Conservation (phyloP, 2,888 invertebrate genomes). For the Ophion costatus region DNA sequence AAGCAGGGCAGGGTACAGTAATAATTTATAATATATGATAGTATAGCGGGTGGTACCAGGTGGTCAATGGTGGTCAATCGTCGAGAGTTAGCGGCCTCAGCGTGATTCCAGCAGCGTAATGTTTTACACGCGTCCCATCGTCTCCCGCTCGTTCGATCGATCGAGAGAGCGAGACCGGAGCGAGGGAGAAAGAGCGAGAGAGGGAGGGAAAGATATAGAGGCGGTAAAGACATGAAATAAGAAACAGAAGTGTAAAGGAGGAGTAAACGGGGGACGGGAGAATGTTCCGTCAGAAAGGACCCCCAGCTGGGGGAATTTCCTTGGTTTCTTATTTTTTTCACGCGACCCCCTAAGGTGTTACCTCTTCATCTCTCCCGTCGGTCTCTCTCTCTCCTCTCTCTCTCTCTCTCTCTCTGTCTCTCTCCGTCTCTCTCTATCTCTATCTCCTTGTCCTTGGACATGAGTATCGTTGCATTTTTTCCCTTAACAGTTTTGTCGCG, state of each 20-base stretch:
- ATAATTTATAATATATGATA: constrained; percentile 63
- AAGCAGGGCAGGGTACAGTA: constrained; percentile 66
- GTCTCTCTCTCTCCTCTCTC: constrained; percentile 42
- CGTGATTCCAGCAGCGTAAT: constrained; percentile 61
- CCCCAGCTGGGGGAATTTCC: constrained; percentile 77
- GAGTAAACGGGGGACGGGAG: constrained; percentile 44
- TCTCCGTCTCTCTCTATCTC: not conserved
- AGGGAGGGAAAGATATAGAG: constrained; percentile 1
- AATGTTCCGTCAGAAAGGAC: constrained; percentile 75
- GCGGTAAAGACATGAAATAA: constrained; percentile 35
- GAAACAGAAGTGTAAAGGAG: constrained; percentile 31
- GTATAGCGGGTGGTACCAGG: constrained; percentile 71
- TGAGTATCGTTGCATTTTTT: not conserved
- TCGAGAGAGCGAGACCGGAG: not conserved
- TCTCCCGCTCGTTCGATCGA: constrained; percentile 3
- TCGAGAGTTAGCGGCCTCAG: constrained; percentile 64
- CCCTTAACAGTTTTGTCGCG: not conserved
- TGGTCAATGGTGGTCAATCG: constrained; percentile 72
- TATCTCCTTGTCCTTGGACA: not conserved
- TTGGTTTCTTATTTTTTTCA: constrained; percentile 75
- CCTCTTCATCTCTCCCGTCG: constrained; percentile 77
- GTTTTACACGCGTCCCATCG: constrained; percentile 51
- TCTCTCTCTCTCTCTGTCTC: constrained; percentile 9
- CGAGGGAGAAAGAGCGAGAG: constrained; percentile 12
- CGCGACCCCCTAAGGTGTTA: constrained; percentile 79